Conservation (phyloP, 2,113 vertebrate genomes). For the Hippocampus mohnikei region DNA sequence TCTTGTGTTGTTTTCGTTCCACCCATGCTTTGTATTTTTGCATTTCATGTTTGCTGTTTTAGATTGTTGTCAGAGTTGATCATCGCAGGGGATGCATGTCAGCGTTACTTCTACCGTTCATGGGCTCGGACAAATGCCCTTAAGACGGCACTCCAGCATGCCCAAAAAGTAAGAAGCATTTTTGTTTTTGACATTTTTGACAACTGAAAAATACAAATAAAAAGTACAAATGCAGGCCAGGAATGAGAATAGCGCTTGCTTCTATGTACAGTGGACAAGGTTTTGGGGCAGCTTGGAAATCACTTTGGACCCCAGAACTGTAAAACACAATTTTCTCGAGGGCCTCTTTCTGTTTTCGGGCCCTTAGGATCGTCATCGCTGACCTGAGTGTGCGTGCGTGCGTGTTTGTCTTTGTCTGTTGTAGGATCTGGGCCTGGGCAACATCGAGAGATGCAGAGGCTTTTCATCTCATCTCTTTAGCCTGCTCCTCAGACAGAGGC, state of each 20-base stretch:
- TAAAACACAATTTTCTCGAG: too few relatives aligned
- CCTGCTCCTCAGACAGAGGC: constrained; percentile 81
- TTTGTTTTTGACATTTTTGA: neutral
- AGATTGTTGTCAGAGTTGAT: constrained; percentile 84
- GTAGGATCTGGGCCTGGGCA: constrained; percentile 85
- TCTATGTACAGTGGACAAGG: too few relatives aligned
- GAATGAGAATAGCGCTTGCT: too few relatives aligned
- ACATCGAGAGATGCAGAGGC: constrained; percentile 84
- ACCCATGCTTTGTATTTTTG: neutral
- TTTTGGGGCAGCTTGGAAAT: too few relatives aligned
- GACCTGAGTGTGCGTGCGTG: neutral
- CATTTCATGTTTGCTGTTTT: constrained; percentile 11
- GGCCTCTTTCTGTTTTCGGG: too few relatives aligned
- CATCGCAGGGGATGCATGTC: constrained; percentile 87
- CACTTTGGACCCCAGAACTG: too few relatives aligned
- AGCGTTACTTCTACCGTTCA: constrained; percentile 91
- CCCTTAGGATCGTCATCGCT: too few relatives aligned
- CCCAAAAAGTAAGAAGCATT: constrained; percentile 79
- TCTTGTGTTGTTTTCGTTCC: neutral
- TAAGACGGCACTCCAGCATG: constrained; percentile 74
- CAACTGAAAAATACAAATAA: neutral
- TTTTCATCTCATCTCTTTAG: constrained; percentile 91
- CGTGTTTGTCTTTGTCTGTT: constrained; percentile 6
- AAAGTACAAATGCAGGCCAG: neutral
- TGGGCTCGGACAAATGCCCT: constrained; percentile 82